These are phyloP conservation scores for Condylura cristata DNA, from an alignment of 2,113 vertebrate genomes.

Conservation along the genomic window DNA sequence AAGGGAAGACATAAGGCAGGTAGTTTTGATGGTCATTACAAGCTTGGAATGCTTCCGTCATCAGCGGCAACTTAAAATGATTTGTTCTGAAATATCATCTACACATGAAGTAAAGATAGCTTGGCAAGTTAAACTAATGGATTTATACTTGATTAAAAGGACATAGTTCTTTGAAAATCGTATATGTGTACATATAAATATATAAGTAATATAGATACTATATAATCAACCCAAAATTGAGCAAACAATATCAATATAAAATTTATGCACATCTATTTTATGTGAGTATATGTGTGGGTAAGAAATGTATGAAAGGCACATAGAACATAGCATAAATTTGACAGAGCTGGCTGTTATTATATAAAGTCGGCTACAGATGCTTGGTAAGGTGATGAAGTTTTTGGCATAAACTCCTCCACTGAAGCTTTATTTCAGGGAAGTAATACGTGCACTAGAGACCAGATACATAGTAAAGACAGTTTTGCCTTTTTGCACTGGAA, in stretches of 20 bases:
- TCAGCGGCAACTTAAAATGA: background rate
- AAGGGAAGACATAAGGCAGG: background rate
- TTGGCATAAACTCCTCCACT: background rate
- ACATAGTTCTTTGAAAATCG: background rate
- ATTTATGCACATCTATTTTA: background rate
- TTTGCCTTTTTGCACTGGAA: background rate
- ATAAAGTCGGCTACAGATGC: background rate
- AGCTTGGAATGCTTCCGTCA: background rate
- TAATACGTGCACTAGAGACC: background rate
- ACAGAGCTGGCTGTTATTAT: too few species aligned
- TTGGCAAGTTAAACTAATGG: constrained; percentile 1
- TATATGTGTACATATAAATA: background rate
- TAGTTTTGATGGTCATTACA: background rate
- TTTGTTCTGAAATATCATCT: background rate
- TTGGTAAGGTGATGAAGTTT: background rate
- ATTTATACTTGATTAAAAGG: background rate
- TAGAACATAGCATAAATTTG: background rate
- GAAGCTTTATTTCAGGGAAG: background rate
- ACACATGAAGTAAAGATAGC: background rate
- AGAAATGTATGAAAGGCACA: background rate
- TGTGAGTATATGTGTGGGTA: background rate
- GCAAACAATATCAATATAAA: background rate
- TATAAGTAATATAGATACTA: background rate
- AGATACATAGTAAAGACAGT: background rate
- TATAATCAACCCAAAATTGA: too few species aligned